Evolutionary conservation across 2,113 vertebrate species (phyloP), one percentile per base, ranked within the genome.

Genomic region (Loxodonta africana): DNA sequence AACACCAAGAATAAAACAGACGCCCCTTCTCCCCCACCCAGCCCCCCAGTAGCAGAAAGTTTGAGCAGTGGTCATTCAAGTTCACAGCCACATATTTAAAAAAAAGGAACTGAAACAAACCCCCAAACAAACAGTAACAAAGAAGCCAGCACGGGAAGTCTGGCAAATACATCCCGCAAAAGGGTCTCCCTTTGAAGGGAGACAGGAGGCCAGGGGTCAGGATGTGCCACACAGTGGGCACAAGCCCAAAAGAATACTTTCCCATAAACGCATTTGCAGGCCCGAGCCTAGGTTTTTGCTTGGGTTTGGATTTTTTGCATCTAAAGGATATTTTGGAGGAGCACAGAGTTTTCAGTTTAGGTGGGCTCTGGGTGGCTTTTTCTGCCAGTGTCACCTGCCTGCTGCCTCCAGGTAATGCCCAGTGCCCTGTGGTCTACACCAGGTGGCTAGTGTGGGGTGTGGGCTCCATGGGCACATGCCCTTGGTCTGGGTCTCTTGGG

Each of bases 1-100:
- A 98, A 99, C 99, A 99, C 98, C 98, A 98, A 98, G 98, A 99
- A 98, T 99, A 98, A 99, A 99, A 99, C 98, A 97, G 98, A 99
- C 98, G 96, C 94, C 98, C 92, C 90, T 95, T 97, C 91, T 97
- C 83, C 97, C 97, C 96, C 48, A 3, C 97, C 97, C 0, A 14
- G 25, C 57, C 92, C 83, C 97, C 97, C 60, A 21, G 96, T 95
- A 98, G 98, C 98, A 98, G 98, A 98, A 96, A 81, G 95, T 97
- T 97, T 97, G 97, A 98, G 98, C 98, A 98, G 98, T 98, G 98
- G 98, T 98, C 98, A 98, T 98, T 98, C 98, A 98, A 98, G 98
- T 97, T 98, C 98, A 98, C 98, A 98, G 98, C 98, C 98, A 97
- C 98, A 96, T 98, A 94, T 96, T 98, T 78, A 73, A 95, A 90